Percentiles rank a stretch among this genome's conserved stretches.
Evolutionary conservation across 1,140 invertebrate genomes (phyloP).

Genomic region (Lepidurus packardi): DNA sequence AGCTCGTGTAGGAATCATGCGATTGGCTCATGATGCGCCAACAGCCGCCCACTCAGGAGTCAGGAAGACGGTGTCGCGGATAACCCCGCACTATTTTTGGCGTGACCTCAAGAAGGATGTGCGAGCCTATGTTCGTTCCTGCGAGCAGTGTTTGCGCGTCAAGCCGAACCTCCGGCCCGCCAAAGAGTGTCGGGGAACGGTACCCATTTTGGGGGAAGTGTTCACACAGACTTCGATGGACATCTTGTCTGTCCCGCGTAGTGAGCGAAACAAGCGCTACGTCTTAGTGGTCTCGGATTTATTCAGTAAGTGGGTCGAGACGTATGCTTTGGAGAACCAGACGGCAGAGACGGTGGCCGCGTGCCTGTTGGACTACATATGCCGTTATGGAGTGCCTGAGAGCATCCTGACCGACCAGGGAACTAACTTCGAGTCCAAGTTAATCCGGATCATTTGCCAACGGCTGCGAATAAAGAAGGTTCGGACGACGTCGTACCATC

Average conservation of each 20-base stretch:
- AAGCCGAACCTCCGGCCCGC: neutral
- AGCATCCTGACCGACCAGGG: slow-evolving; percentile 39
- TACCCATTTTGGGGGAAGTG: neutral
- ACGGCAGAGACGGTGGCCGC: slow-evolving; percentile 22
- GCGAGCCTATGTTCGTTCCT: neutral
- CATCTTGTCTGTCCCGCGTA: neutral
- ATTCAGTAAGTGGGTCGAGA: neutral
- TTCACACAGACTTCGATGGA: neutral
- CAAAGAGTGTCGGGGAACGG: neutral
- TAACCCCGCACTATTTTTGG: neutral
- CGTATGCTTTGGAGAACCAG: slow-evolving; percentile 11
- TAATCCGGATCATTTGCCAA: slow-evolving; percentile 35
- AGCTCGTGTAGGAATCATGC: neutral
- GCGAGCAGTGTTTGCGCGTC: neutral
- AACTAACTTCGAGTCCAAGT: slow-evolving; percentile 31
- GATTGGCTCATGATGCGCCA: neutral
- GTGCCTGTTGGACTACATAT: slow-evolving; percentile 6
- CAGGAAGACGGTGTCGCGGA: neutral
- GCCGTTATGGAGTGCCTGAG: slow-evolving; percentile 36
- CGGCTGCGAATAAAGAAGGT: slow-evolving; percentile 35
- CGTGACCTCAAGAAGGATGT: neutral
- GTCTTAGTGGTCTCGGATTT: slow-evolving; percentile 26
- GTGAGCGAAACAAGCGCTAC: neutral
- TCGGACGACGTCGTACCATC: slow-evolving; percentile 36
- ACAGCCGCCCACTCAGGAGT: neutral